These are phyloP conservation scores for Balaeniceps rex DNA, from an alignment of 2,113 vertebrate species.

Conservation along the genomic window DNA sequence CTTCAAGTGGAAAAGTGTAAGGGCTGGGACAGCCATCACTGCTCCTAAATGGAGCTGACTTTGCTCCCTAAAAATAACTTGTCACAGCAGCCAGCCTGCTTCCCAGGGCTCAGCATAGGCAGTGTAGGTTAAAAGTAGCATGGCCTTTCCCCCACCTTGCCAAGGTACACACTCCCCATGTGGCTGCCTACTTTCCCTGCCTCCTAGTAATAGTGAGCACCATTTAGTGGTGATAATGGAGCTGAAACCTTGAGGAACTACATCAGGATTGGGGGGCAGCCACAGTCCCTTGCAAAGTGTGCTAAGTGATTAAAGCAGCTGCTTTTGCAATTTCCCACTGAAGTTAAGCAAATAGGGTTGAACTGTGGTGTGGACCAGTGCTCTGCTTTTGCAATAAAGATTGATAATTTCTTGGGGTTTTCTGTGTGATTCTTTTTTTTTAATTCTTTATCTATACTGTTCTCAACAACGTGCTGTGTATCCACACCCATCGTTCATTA, in stretches of 20 bases:
- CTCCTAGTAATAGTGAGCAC: background rate
- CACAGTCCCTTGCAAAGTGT: background rate
- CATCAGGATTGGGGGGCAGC: background rate
- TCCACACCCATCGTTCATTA: background rate
- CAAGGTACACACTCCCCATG: rapidly evolving
- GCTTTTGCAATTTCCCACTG: background rate
- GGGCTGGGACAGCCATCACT: background rate
- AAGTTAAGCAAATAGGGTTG: background rate
- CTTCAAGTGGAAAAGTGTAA: background rate
- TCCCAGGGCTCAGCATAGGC: background rate
- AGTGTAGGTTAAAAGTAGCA: rapidly evolving
- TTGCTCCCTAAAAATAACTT: background rate
- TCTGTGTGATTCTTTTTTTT: background rate
- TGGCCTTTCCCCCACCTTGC: background rate
- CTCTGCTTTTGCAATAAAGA: background rate
- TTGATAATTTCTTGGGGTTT: background rate
- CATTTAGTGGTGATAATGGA: background rate
- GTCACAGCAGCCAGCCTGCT: background rate
- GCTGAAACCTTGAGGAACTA: background rate
- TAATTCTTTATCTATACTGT: background rate
- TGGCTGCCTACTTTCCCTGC: background rate
- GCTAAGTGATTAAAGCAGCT: background rate
- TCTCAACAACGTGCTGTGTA: background rate
- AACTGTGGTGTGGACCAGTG: background rate
- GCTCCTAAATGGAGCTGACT: background rate